Percentiles rank a stretch among this genome's conserved stretches.
These are phyloP conservation scores for Baryphthengus martii DNA, from an alignment of 2,113 vertebrate species.

Conservation along the genomic window DNA sequence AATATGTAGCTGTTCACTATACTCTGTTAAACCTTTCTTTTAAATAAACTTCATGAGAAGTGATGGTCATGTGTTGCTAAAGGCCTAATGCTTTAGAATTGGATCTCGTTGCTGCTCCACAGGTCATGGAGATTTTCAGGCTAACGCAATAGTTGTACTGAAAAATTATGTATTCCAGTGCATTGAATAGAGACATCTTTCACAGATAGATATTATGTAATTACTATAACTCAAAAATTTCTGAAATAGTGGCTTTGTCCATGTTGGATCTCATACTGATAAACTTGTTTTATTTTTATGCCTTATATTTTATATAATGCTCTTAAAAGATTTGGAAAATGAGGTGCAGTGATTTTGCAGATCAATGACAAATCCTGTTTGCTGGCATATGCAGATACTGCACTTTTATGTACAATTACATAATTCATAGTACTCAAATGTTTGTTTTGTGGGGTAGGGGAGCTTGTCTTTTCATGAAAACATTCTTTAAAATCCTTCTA, in stretches of 20 bases:
- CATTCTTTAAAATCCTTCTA: background rate
- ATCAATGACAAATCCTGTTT: background rate
- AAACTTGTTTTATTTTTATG: too few species aligned
- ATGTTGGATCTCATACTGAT: background rate
- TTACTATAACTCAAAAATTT: background rate
- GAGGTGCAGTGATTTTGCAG: background rate
- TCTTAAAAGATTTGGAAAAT: background rate
- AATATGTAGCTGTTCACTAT: background rate
- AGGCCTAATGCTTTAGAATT: background rate
- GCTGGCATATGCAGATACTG: background rate
- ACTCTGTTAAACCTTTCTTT: background rate
- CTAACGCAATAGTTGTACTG: background rate
- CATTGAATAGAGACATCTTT: background rate
- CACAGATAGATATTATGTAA: background rate
- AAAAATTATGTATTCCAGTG: background rate
- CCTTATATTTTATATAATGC: too few species aligned
- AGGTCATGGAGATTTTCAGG: background rate
- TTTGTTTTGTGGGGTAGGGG: background rate
- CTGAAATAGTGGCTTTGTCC: background rate
- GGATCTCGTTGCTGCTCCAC: background rate
- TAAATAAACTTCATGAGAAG: background rate
- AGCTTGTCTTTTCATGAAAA: background rate
- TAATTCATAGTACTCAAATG: background rate
- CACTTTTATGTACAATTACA: background rate
- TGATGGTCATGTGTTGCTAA: background rate